Percentiles rank a stretch among this genome's conserved stretches.
These are phyloP conservation scores for Selene dorsalis DNA, from an alignment of 2,797 vertebrate genomes.

Conservation along the genomic window DNA sequence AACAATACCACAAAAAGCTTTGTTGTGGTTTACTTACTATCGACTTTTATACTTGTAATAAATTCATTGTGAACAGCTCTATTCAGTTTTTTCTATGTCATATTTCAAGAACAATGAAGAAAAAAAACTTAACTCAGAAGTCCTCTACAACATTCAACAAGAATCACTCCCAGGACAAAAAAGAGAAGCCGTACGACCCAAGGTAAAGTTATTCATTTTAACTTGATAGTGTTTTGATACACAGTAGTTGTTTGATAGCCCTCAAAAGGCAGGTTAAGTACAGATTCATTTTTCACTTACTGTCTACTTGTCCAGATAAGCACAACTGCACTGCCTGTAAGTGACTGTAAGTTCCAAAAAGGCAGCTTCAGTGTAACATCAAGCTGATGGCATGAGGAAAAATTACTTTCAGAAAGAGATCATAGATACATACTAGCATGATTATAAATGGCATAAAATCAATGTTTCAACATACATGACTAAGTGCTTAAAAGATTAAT, in stretches of 20 bases:
- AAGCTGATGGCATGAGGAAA: background rate
- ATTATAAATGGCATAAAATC: constrained; percentile 28
- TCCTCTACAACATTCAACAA: background rate
- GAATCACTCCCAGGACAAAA: background rate
- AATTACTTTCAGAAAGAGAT: constrained; percentile 4
- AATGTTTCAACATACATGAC: constrained; percentile 18
- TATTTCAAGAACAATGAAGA: background rate
- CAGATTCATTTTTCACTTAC: background rate
- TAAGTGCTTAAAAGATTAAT: background rate
- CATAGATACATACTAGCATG: background rate
- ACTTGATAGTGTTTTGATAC: background rate
- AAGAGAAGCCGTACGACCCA: background rate
- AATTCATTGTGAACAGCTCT: background rate
- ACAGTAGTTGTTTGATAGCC: background rate
- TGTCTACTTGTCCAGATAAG: background rate
- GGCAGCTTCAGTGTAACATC: background rate
- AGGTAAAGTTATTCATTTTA: background rate
- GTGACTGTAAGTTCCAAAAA: background rate
- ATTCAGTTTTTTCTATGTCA: background rate
- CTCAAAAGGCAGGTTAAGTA: background rate
- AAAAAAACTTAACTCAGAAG: background rate
- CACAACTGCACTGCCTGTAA: background rate
- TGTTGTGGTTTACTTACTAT: background rate
- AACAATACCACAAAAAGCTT: background rate
- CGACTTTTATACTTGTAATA: background rate